Evolutionary conservation across 2,113 vertebrate genomes (phyloP).

Genomic region (Leptocoma aspasia): DNA sequence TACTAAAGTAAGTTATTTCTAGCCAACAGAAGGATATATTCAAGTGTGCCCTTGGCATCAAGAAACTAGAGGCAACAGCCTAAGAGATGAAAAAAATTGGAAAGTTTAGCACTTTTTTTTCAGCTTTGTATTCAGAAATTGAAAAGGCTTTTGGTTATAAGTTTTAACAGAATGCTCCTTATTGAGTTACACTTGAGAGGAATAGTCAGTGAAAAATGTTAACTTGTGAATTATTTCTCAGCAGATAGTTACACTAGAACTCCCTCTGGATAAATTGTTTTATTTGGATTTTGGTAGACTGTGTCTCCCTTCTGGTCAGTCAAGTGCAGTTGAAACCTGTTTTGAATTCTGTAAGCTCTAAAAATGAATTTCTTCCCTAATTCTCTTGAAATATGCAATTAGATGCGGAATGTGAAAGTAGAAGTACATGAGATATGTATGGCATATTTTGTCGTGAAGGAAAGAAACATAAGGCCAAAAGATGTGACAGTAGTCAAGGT

Average conservation of each 20-base stretch:
- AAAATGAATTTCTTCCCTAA: neutral
- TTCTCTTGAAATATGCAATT: neutral
- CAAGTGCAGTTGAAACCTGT: neutral
- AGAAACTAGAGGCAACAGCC: neutral
- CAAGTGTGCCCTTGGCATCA: neutral
- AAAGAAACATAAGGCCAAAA: neutral
- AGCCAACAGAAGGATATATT: neutral
- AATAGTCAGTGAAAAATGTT: constrained; percentile 26
- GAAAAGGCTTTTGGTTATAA: neutral
- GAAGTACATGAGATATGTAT: neutral
- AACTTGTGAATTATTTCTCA: constrained; percentile 48
- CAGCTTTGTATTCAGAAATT: neutral
- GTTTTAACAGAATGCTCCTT: neutral
- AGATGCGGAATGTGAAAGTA: neutral
- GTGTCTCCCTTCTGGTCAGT: neutral
- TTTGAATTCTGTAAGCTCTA: neutral
- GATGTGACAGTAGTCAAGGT: neutral
- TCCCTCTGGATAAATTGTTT: neutral
- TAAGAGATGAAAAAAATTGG: neutral
- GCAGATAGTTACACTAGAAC: constrained; percentile 14
- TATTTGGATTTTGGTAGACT: constrained; percentile 15
- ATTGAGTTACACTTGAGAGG: neutral
- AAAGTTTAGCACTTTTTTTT: neutral
- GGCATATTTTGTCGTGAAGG: neutral
- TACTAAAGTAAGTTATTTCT: neutral